phyloP scores from a whole-genome alignment of 2,797 vertebrate species.

The Tapirus indicus region DNA sequence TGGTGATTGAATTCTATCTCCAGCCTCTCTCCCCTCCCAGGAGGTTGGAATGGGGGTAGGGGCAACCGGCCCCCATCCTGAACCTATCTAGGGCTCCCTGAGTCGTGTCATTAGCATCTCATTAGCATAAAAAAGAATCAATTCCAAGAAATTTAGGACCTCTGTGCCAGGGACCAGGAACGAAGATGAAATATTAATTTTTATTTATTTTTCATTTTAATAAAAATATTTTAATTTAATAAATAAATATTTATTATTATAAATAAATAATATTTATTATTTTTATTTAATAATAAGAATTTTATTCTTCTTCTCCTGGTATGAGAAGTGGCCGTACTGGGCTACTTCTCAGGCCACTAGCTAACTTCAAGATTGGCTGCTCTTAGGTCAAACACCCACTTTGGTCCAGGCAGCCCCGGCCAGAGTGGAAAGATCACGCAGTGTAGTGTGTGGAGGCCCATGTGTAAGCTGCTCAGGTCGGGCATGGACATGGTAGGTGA shows the following conservation, averaged over 20 bases:
- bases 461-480: background rate
- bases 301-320: no score
- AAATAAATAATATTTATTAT: background rate
- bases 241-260: no score
- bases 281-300: background rate
- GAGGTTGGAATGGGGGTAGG: background rate
- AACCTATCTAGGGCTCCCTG: background rate
- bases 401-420: background rate
- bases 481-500: background rate
- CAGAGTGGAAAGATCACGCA: background rate
- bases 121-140: background rate
- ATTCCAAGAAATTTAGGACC: background rate
- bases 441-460: background rate
- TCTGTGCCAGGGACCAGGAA: background rate
- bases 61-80: background rate
- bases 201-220: background rate
- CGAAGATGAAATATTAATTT: background rate
- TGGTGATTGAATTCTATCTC: background rate
- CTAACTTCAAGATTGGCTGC: background rate
- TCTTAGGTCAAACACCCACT: background rate
- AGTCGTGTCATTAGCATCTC: background rate
- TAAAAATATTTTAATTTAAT: no score
- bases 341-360: background rate
- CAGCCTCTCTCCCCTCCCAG: background rate
- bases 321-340: no score